Evolutionary conservation across 2,113 vertebrate genomes (phyloP), one percentile per base, ranked within the genome.

Genomic region (Myotis davidii): DNA sequence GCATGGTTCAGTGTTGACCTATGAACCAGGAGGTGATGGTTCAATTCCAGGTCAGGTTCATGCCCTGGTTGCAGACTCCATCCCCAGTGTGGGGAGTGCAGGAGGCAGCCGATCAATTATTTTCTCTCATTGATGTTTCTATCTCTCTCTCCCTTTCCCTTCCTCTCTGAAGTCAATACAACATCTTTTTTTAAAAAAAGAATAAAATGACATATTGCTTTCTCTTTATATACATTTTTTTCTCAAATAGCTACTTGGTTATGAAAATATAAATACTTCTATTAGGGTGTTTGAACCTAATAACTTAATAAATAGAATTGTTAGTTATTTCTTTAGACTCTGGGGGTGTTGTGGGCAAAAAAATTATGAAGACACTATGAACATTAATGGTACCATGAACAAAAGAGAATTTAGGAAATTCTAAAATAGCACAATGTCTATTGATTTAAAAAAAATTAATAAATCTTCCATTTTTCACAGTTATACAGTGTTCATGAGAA

Each of bases 181-280:
- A 54, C 18, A 54, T 54, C 16, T 54, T 48, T 48, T 48, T 48
- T 52, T 17, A 54, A 54, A 59, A 59, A 59, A 59, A 23, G 56
- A 78, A 90, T 65, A 5, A 84, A 94, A 67, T 11, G 18, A 67
- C 37, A 48, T 32, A 54, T 84, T n/a, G 56, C 16, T 91, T 94
- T 42, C 64, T 65, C 20, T 92, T 65, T 70, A 72, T 9, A 37
- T 52, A 2, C 39, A 34, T n/a, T 39, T 70, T 72, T 65, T 17
- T 83, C 93, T 90, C 29, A 61, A 95, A 90, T 69, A 79, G 20
- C 65, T 87, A 39, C 56, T 74, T 78, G n/a, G 16, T 39, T 88
- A 48, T 76, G 61, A 85, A 79, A 93, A n/a, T 4, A 21, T 54
- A 37, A 48, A 42, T 29, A 78, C 0, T 82, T 81, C 72, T 72